phyloP scores from a whole-genome alignment of 1,140 invertebrate genomes.

The Gyrodactylus salaris region DNA sequence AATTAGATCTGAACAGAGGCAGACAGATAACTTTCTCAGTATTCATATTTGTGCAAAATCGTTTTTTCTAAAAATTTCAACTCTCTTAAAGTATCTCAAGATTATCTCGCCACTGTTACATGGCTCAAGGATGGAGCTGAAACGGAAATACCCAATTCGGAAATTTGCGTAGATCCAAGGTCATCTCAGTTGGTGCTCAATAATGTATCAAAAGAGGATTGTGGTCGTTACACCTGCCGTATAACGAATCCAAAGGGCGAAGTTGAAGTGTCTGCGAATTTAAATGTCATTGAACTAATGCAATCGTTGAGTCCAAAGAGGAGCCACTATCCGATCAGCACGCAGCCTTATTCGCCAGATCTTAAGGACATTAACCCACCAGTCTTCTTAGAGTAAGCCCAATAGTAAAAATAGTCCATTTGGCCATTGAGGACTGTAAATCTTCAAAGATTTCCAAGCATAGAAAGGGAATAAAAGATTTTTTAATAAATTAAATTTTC shows the following conservation, averaged over 20 bases:
- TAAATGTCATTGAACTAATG: constrained; percentile 29
- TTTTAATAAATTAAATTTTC: no score
- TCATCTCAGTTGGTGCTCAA: constrained; percentile 30
- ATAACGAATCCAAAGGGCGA: constrained; percentile 33
- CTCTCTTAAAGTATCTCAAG: background rate
- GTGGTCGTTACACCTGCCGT: constrained; percentile 36
- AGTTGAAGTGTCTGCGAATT: constrained; percentile 33
- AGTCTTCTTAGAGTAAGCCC: background rate
- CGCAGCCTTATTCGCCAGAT: background rate
- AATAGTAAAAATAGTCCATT: background rate
- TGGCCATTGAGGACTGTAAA: no score
- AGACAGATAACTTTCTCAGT: no score
- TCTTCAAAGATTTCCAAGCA: no score
- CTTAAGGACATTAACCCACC: background rate
- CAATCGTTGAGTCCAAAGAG: background rate
- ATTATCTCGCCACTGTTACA: background rate
- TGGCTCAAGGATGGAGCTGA: background rate
- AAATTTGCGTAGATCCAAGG: background rate
- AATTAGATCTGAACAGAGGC: no score
- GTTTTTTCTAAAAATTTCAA: no score
- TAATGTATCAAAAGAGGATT: constrained; percentile 45
- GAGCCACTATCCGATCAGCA: background rate
- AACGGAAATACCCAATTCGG: background rate
- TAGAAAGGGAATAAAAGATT: no score
- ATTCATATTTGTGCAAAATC: no score